Percentiles rank a stretch among this genome's conserved stretches.
Evolutionary conservation across 2,797 vertebrate species (phyloP).

Genomic region (Peromyscus melanophrys): DNA sequence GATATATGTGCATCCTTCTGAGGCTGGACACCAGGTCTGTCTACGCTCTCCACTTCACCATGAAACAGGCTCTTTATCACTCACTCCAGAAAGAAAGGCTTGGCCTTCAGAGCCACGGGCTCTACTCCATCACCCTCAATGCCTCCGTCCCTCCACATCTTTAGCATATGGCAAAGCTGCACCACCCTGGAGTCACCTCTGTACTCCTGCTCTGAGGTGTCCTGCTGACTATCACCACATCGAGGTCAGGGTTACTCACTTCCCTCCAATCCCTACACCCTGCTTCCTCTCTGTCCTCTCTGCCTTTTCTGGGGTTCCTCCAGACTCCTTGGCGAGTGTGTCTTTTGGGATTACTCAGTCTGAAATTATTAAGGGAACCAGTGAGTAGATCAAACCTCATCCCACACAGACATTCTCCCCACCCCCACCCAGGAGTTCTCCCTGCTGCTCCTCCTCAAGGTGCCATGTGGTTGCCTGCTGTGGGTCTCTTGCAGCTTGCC

Average conservation of each 20-base stretch:
- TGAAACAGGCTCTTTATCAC: background rate
- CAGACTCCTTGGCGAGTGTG: background rate
- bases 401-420: too few species aligned
- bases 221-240: background rate
- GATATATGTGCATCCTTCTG: background rate
- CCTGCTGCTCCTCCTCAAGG: background rate
- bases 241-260: background rate
- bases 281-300: background rate
- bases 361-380: background rate
- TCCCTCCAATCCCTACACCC: background rate
- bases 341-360: background rate
- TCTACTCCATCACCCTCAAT: background rate
- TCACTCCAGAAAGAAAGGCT: background rate
- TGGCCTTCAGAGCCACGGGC: background rate
- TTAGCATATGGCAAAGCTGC: accelerated
- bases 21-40: background rate
- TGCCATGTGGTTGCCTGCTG: background rate
- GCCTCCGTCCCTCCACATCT: background rate
- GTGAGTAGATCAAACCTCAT: background rate
- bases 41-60: background rate
- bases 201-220: background rate
- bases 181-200: background rate
- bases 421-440: accelerated
- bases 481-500: background rate
- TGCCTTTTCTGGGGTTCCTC: background rate